Percentiles rank a stretch among this genome's conserved stretches.
Conservation (phyloP, 2,113 vertebrate species). For the Menura novaehollandiae region DNA sequence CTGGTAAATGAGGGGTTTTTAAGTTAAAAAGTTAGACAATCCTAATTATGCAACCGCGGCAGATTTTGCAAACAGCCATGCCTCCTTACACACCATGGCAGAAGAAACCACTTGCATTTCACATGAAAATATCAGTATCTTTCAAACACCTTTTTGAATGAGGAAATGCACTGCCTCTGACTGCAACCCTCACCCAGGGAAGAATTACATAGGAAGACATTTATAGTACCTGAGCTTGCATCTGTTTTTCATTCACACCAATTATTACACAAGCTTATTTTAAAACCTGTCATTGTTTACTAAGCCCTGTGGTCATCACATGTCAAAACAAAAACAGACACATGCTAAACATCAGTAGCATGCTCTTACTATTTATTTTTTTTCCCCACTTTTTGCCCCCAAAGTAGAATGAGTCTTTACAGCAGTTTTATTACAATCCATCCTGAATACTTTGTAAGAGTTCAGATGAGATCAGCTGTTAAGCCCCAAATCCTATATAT, state of each 20-base stretch:
- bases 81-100: not conserved
- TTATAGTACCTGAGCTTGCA: not conserved
- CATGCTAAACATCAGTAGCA: not conserved
- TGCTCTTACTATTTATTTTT: not conserved
- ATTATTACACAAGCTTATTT: constrained; percentile 33
- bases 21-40: constrained; percentile 23
- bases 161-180: not conserved
- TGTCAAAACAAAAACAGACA: constrained; percentile 4
- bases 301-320: not conserved
- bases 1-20: not conserved
- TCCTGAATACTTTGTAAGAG: not conserved
- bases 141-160: not conserved
- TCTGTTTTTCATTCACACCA: constrained; percentile 13
- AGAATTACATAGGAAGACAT: not conserved
- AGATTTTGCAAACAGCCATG: not conserved
- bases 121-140: not conserved
- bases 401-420: not conserved
- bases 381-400: not conserved
- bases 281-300: constrained; percentile 28
- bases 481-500: not conserved
- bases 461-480: not conserved
- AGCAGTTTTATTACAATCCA: not conserved
- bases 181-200: not conserved
- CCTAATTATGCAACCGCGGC: not conserved
- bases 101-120: not conserved